These are phyloP conservation scores for Phalanger gymnotis DNA, from an alignment of 2,797 vertebrate species.

Conservation along the genomic window DNA sequence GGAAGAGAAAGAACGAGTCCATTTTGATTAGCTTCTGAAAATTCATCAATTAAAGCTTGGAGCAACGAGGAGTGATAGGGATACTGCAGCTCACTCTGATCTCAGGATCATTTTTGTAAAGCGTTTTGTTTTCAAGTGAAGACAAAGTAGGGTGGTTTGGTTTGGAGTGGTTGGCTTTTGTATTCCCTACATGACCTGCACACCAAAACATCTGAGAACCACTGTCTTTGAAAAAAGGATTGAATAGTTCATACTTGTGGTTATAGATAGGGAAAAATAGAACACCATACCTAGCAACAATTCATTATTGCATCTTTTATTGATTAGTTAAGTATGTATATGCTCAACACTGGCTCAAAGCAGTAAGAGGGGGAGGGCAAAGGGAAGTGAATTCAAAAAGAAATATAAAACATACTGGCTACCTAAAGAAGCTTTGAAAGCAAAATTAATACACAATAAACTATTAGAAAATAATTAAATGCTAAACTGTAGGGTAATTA, in stretches of 20 bases:
- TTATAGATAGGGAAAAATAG: background rate
- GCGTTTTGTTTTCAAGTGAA: conserved; percentile 18
- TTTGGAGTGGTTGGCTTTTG: background rate
- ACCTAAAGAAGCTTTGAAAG: conserved; percentile 13
- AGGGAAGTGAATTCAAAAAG: background rate
- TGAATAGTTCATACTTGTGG: background rate
- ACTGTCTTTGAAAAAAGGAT: background rate
- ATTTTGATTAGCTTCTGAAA: conserved; percentile 40
- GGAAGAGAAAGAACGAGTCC: background rate
- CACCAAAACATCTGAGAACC: background rate
- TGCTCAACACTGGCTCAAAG: background rate
- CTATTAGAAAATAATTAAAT: conserved; percentile 40
- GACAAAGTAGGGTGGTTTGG: background rate
- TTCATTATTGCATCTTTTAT: background rate
- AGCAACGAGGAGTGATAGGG: background rate
- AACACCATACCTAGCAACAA: background rate
- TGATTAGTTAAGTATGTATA: background rate
- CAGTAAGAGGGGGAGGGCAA: background rate
- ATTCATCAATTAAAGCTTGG: background rate
- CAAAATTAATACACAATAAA: conserved; percentile 17
- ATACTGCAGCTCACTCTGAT: background rate
- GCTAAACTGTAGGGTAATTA: background rate
- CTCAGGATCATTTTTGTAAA: background rate
- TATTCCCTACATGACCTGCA: background rate
- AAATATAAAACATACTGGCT: background rate